A percentile compares a stretch with the other conserved stretches of the same genome.
phyloP scores from a whole-genome alignment of 2,797 vertebrate species.

The Scolopax rusticola region DNA sequence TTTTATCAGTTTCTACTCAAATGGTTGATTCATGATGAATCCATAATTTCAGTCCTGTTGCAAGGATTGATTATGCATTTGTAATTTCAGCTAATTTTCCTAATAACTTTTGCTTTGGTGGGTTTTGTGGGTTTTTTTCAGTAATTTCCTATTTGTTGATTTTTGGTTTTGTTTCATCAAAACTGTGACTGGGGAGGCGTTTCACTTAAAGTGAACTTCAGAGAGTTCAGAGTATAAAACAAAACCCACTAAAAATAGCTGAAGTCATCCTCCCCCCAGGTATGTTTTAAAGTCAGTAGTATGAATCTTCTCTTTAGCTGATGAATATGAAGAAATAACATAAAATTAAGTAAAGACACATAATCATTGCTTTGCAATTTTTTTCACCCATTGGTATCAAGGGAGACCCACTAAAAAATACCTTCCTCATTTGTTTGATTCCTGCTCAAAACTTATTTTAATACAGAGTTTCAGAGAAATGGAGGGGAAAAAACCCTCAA shows the following conservation, averaged over 20 bases:
- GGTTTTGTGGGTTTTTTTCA: not conserved
- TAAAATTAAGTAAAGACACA: not conserved
- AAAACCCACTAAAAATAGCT: not conserved
- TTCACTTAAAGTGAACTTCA: not conserved
- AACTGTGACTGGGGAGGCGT: not conserved
- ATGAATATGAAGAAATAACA: not conserved
- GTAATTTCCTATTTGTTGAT: not conserved
- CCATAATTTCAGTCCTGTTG: not conserved
- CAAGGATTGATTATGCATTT: not conserved
- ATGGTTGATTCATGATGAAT: slow-evolving; percentile 2
- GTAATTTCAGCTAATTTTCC: not conserved
- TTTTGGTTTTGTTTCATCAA: not conserved
- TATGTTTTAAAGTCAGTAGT: not conserved
- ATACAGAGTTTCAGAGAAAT: not conserved
- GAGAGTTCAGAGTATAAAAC: not conserved
- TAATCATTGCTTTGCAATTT: not conserved
- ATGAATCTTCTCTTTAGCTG: not conserved
- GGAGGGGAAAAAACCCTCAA: not conserved
- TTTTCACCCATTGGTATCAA: not conserved
- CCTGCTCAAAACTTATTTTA: not conserved
- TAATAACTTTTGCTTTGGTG: not conserved
- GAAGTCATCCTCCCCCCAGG: not conserved
- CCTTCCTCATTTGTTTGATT: not conserved
- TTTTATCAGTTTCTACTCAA: not conserved
- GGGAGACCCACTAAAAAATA: not conserved